These are phyloP conservation scores for Halictus quadricinctus DNA, from an alignment of 2,888 invertebrate genomes.

Conservation along the genomic window DNA sequence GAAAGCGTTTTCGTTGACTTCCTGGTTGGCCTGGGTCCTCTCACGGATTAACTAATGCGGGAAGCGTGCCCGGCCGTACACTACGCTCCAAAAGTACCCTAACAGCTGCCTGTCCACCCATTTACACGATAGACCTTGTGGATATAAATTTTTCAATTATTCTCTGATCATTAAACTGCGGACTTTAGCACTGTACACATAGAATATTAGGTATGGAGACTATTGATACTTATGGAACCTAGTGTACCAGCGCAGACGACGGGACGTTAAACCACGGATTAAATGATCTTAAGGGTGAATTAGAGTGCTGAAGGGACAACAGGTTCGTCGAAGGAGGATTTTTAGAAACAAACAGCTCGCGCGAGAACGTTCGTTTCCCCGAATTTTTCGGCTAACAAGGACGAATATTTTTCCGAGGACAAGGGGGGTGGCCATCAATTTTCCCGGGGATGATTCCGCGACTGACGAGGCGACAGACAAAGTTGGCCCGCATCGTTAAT, in stretches of 20 bases:
- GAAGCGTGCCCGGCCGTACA: background rate
- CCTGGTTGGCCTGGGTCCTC: slow-evolving; percentile 8
- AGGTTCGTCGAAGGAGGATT: background rate
- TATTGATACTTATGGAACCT: background rate
- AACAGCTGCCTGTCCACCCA: background rate
- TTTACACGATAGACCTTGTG: background rate
- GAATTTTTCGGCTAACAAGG: background rate
- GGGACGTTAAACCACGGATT: background rate
- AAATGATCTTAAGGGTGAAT: background rate
- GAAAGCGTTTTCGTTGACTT: slow-evolving; percentile 27
- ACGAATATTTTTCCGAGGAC: background rate
- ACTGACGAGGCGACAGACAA: slow-evolving; percentile 7
- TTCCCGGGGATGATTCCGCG: background rate
- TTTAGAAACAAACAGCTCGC: background rate
- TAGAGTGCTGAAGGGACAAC: background rate
- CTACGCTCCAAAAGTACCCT: background rate
- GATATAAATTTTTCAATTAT: background rate
- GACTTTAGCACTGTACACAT: too few species aligned
- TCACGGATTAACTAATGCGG: slow-evolving; percentile 23
- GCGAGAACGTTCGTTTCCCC: background rate
- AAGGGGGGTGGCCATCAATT: background rate
- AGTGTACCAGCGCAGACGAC: background rate
- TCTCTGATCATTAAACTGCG: too few species aligned
- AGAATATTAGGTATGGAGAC: background rate
- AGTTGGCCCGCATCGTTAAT: slow-evolving; percentile 15